A percentile compares a stretch with the other conserved stretches of the same genome.
Evolutionary conservation across 2,888 invertebrate species (phyloP).

Genomic region (Trichacis sp.): DNA sequence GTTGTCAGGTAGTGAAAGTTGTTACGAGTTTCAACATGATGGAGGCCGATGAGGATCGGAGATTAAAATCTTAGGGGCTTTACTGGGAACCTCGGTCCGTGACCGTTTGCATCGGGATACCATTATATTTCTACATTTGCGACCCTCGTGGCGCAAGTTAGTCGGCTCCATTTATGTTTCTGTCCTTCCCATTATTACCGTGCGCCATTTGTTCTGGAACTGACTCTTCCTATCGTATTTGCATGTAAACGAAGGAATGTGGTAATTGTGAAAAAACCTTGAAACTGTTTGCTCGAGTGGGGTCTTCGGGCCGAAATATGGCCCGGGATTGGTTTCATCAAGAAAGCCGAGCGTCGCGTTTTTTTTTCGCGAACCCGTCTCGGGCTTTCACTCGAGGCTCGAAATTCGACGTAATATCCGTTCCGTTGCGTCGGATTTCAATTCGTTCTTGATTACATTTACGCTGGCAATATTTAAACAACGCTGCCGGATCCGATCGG

Average conservation of each 20-base stretch:
- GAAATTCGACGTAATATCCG: neutral
- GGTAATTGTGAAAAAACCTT: neutral
- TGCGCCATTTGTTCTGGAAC: constrained; percentile 2
- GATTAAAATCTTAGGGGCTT: too few species aligned
- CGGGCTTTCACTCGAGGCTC: neutral
- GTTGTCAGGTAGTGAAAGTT: too few species aligned
- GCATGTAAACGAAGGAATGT: constrained; percentile 10
- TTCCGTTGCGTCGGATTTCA: neutral
- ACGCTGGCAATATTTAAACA: neutral
- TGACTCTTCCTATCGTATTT: constrained; percentile 14
- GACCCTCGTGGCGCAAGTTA: too few species aligned
- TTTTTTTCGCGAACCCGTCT: neutral
- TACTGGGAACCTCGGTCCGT: too few species aligned
- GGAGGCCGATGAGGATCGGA: too few species aligned
- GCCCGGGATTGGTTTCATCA: neutral
- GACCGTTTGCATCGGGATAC: too few species aligned
- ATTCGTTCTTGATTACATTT: neutral
- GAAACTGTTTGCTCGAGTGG: neutral
- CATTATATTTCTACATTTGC: too few species aligned
- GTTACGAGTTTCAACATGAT: too few species aligned
- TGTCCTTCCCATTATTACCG: constrained; percentile 6
- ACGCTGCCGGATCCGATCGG: neutral
- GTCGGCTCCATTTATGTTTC: constrained; percentile 1
- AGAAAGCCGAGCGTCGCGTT: neutral
- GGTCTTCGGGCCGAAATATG: neutral